Evolutionary conservation across 2,797 vertebrate species (phyloP).

Genomic region (Pagetopsis macropterus): DNA sequence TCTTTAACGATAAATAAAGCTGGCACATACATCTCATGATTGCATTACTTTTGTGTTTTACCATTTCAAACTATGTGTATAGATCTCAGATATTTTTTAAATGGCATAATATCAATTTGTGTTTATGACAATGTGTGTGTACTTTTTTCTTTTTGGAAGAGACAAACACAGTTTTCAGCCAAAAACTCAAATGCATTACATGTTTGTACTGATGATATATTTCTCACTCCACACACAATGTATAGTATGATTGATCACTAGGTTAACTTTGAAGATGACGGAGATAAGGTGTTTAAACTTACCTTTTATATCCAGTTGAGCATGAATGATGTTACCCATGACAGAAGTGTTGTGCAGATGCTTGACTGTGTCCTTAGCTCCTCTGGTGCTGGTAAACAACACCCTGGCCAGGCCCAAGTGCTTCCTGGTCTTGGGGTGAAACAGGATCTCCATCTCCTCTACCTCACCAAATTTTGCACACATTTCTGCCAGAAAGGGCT

Average conservation of each 20-base stretch:
- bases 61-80: background rate
- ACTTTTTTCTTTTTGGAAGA: background rate
- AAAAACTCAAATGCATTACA: background rate
- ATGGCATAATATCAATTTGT: background rate
- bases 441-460: conserved; percentile 94
- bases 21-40: background rate
- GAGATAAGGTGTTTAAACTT: background rate
- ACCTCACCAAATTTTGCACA: conserved; percentile 93
- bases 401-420: conserved; percentile 93
- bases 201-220: background rate
- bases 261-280: background rate
- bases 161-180: background rate
- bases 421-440: conserved; percentile 93
- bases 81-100: background rate
- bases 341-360: conserved; percentile 94
- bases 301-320: conserved; percentile 95
- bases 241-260: background rate
- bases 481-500: conserved; percentile 94
- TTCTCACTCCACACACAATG: background rate
- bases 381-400: conserved; percentile 92
- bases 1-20: background rate
- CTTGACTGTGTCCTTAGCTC: conserved; percentile 92
- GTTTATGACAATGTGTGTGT: background rate
- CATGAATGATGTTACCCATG: conserved; percentile 97
- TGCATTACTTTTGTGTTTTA: background rate